Percentiles rank a stretch among this genome's conserved stretches.
phyloP scores from a whole-genome alignment of 2,888 invertebrate species.

The Napeogenes sylphis region DNA sequence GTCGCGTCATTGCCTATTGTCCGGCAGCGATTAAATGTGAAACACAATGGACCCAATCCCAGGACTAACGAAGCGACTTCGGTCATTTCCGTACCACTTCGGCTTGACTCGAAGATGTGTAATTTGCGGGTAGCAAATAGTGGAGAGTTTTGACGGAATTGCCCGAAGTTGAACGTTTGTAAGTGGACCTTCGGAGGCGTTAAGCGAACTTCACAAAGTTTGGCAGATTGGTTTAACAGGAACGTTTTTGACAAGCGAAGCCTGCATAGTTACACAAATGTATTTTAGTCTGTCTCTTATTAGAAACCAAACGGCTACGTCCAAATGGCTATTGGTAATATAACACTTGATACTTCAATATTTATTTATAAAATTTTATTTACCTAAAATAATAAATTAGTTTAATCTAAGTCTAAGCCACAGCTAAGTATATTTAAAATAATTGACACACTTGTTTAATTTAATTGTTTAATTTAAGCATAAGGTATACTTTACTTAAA shows the following conservation, averaged over 20 bases:
- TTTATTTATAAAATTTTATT: background rate
- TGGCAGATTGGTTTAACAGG: conserved; percentile 29
- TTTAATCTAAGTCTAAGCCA: too few species aligned
- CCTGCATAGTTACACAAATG: conserved; percentile 15
- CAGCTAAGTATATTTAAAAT: too few species aligned
- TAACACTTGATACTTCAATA: too few species aligned
- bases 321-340: background rate
- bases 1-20: conserved; percentile 70
- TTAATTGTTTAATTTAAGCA: too few species aligned
- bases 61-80: conserved; percentile 73
- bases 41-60: conserved; percentile 69
- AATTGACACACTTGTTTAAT: too few species aligned
- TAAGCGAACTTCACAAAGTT: conserved; percentile 27
- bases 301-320: background rate
- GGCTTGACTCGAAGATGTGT: conserved; percentile 66
- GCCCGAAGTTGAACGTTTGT: conserved; percentile 45
- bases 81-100: conserved; percentile 65
- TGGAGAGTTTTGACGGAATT: conserved; percentile 55
- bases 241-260: conserved; percentile 28
- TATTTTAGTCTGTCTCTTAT: conserved; percentile 13
- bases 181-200: conserved; percentile 45
- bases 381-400: background rate
- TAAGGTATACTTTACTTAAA: too few species aligned
- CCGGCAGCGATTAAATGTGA: conserved; percentile 61
- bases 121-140: conserved; percentile 61